phyloP scores from a whole-genome alignment of 2,888 invertebrate genomes.

The Lapara coniferarum region DNA sequence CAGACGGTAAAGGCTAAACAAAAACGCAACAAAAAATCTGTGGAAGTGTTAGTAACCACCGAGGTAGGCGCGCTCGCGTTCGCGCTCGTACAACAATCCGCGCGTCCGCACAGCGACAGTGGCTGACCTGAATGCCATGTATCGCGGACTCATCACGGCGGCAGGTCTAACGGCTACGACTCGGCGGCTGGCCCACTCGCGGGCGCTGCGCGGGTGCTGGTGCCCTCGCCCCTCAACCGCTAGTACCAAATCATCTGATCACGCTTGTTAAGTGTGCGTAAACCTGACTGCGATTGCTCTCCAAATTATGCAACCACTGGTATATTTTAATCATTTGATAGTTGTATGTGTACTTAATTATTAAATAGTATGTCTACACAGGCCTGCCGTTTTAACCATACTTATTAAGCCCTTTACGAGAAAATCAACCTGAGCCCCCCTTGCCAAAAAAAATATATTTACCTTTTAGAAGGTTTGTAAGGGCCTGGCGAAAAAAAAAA shows the following conservation, averaged over 20 bases:
- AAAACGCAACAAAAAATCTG: conserved; percentile 60
- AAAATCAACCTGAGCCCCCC: too few species aligned
- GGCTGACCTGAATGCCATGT: conserved; percentile 72
- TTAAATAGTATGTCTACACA: background rate
- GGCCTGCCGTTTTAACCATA: too few species aligned
- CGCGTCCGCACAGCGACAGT: conserved; percentile 64
- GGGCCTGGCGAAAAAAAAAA: too few species aligned
- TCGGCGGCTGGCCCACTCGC: conserved; percentile 33
- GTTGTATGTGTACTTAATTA: background rate
- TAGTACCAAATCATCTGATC: conserved; percentile 38
- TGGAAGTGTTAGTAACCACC: conserved; percentile 46
- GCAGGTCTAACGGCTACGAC: conserved; percentile 35
- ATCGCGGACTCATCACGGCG: conserved; percentile 43
- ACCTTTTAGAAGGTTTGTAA: too few species aligned
- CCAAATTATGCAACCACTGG: background rate
- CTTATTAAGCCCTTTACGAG: too few species aligned
- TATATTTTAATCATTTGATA: background rate
- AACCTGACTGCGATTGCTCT: background rate
- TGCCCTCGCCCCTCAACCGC: conserved; percentile 32
- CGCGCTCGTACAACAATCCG: conserved; percentile 34
- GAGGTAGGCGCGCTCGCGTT: conserved; percentile 42
- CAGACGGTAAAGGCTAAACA: conserved; percentile 46
- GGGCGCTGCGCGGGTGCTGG: background rate
- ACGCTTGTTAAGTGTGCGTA: conserved; percentile 1
- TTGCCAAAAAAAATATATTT: too few species aligned